Conservation (phyloP, 2,888 invertebrate genomes). For the Monochamus alternatus region DNA sequence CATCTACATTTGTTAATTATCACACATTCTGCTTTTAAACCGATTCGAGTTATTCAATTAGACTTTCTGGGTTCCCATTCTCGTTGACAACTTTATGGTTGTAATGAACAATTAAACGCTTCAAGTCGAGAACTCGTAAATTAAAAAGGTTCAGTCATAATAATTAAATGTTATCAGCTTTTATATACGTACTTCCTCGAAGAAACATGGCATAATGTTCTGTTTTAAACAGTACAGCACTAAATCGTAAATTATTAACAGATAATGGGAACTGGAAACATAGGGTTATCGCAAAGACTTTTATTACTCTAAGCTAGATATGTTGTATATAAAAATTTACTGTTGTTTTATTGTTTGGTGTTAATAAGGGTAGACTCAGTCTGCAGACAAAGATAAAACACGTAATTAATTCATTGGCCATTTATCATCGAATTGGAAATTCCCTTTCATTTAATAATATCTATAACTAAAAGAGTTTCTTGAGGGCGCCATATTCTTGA, state of each 20-base stretch:
- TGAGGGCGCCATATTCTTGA: too few relatives aligned
- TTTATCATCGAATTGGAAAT: too few relatives aligned
- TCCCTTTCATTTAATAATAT: too few relatives aligned
- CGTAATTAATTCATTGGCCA: too few relatives aligned
- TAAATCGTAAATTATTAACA: slow-evolving; percentile 27
- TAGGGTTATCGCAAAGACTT: slow-evolving; percentile 26
- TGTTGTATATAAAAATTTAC: slow-evolving; percentile 12
- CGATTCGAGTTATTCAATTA: slow-evolving; percentile 1
- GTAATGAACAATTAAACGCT: slow-evolving; percentile 29
- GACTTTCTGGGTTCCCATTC: background rate
- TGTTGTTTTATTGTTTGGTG: slow-evolving; percentile 9
- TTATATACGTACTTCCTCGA: slow-evolving; percentile 24
- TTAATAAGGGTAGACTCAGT: slow-evolving; percentile 1
- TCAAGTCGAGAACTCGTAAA: slow-evolving; percentile 24
- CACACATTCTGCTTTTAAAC: background rate
- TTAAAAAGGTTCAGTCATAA: slow-evolving; percentile 17
- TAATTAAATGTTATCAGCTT: slow-evolving; percentile 22
- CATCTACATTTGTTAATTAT: too few relatives aligned
- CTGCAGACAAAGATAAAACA: background rate
- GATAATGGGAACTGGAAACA: slow-evolving; percentile 28
- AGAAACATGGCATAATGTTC: slow-evolving; percentile 7
- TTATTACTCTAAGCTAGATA: slow-evolving; percentile 15
- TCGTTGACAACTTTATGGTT: slow-evolving; percentile 13
- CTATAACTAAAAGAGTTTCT: too few relatives aligned
- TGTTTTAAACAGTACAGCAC: slow-evolving; percentile 14